phyloP scores from a whole-genome alignment of 2,797 vertebrate genomes.

The Vultur gryphus region DNA sequence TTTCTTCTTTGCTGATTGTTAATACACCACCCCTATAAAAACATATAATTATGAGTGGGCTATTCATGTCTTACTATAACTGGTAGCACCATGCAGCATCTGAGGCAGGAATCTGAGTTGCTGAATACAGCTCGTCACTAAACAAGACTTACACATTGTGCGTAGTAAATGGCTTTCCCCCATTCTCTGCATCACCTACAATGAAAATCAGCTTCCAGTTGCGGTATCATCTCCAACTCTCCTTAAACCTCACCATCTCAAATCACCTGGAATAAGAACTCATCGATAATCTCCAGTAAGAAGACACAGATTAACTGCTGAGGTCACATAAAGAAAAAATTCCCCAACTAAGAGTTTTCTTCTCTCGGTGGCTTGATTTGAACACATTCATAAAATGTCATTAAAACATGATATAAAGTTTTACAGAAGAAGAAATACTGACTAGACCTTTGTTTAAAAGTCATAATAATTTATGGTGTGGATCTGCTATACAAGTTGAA shows the following conservation, averaged over 20 bases:
- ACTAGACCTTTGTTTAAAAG: constrained; percentile 60
- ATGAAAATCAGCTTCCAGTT: constrained; percentile 34
- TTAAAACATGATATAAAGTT: constrained; percentile 59
- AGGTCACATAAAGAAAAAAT: constrained; percentile 41
- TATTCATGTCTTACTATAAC: constrained; percentile 23
- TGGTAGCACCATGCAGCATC: constrained; percentile 7
- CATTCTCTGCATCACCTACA: constrained; percentile 27
- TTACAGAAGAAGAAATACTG: constrained; percentile 48
- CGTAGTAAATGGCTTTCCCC: not conserved
- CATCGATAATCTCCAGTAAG: not conserved
- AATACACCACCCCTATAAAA: constrained; percentile 29
- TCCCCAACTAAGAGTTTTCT: not conserved
- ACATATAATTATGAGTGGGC: constrained; percentile 24
- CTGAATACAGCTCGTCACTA: constrained; percentile 35
- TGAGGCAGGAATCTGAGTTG: constrained; percentile 53
- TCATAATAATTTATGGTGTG: constrained; percentile 50
- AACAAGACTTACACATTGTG: constrained; percentile 11
- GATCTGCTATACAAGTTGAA: constrained; percentile 51
- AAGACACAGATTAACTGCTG: not conserved
- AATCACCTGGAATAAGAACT: not conserved
- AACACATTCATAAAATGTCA: constrained; percentile 58
- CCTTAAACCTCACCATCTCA: constrained; percentile 10
- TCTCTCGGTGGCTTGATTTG: constrained; percentile 5
- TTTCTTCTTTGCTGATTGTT: constrained; percentile 37
- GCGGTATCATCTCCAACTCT: not conserved